phyloP scores from a whole-genome alignment of 2,888 invertebrate species.

The Epistrophe grossulariae region DNA sequence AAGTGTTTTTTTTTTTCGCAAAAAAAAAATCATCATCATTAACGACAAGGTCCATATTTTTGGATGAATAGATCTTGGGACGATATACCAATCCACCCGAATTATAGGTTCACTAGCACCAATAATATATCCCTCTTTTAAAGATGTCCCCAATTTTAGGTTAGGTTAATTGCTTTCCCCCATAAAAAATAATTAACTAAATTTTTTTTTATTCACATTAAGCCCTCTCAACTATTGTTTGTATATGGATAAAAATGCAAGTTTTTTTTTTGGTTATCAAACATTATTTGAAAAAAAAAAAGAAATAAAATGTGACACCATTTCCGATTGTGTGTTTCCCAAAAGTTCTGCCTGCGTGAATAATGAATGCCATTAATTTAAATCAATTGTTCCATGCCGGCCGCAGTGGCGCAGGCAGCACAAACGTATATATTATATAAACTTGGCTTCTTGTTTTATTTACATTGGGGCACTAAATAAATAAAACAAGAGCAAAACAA shows the following conservation, averaged over 20 bases:
- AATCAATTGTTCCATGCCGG: conserved; percentile 67
- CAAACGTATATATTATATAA: conserved; percentile 12
- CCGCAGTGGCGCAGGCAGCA: conserved; percentile 4
- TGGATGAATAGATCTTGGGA: no score
- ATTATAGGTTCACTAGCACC: no score
- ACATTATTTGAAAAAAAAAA: conserved; percentile 21
- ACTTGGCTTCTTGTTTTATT: neutral
- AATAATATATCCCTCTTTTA: neutral
- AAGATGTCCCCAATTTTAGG: neutral
- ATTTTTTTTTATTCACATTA: neutral
- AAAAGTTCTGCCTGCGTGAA: conserved; percentile 66
- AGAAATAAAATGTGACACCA: conserved; percentile 51
- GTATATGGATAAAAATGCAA: neutral
- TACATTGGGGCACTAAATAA: conserved; percentile 15
- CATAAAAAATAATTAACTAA: neutral
- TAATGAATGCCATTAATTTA: conserved; percentile 67
- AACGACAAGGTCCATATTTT: no score
- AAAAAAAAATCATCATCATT: no score
- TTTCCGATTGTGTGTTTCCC: conserved; percentile 55
- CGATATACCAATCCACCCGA: no score
- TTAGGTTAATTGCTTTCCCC: neutral
- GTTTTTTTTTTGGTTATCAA: conserved; percentile 1
- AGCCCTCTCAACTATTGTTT: conserved; percentile 3
- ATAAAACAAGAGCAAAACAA: conserved; percentile 36
- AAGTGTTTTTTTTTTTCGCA: no score